Evolutionary conservation across 1,140 invertebrate genomes (phyloP).

Genomic region (Hydropsyche tenuis): DNA sequence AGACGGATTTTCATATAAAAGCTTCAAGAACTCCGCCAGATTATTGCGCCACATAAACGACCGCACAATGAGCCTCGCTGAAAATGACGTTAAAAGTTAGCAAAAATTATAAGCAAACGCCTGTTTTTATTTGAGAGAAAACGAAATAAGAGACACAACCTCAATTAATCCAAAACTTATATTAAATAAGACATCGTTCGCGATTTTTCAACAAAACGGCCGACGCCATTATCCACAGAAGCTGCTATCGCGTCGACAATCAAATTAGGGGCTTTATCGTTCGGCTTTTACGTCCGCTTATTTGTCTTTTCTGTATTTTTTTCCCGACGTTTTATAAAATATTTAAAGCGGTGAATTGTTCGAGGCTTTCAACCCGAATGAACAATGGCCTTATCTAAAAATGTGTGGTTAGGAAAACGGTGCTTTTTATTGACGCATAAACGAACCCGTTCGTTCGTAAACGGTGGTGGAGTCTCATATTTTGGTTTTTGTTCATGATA

Average conservation of each 20-base stretch:
- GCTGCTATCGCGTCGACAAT: not conserved
- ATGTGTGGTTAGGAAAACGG: not conserved
- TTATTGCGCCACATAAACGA: too few relatives aligned
- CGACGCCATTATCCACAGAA: not conserved
- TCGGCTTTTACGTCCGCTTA: not conserved
- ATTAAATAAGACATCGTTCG: not conserved
- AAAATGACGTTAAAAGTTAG: too few relatives aligned
- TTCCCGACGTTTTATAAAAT: not conserved
- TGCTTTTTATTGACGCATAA: conserved; percentile 17
- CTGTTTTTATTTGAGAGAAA: too few relatives aligned
- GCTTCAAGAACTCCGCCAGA: too few relatives aligned
- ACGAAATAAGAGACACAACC: too few relatives aligned
- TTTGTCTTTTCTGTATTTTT: not conserved
- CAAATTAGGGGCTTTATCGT: not conserved
- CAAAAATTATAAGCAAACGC: too few relatives aligned
- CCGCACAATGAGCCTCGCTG: too few relatives aligned
- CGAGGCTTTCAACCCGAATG: not conserved
- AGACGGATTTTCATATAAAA: too few relatives aligned
- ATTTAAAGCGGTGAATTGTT: not conserved
- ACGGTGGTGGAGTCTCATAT: too few relatives aligned
- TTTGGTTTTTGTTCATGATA: too few relatives aligned
- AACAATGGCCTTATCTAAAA: conserved; percentile 15
- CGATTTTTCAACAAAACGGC: not conserved
- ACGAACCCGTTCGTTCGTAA: too few relatives aligned
- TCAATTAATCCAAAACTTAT: too few relatives aligned